Percentiles rank a stretch among this genome's conserved stretches.
These are phyloP conservation scores for Cossypha heuglini DNA, from an alignment of 2,797 vertebrate species.

Conservation along the genomic window DNA sequence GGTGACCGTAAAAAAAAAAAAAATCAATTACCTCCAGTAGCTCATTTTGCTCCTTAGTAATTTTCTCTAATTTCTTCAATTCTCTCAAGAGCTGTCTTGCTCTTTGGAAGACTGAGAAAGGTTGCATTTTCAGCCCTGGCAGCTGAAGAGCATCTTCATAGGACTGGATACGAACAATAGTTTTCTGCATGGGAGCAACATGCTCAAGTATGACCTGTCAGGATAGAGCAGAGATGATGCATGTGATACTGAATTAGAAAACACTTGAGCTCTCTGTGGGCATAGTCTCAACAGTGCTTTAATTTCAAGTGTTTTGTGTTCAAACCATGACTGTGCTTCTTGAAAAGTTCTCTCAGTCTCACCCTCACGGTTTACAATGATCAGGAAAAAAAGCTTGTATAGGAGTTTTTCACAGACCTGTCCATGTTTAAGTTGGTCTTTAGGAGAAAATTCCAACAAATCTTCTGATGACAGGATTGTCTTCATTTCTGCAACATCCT, in stretches of 20 bases:
- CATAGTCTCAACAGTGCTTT: background rate
- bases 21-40: constrained; percentile 79
- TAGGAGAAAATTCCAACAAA: constrained; percentile 78
- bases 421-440: constrained; percentile 83
- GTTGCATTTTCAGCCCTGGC: constrained; percentile 77
- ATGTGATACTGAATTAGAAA: background rate
- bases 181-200: constrained; percentile 84
- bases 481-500: constrained; percentile 82
- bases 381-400: background rate
- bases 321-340: background rate
- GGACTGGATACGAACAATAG: constrained; percentile 81
- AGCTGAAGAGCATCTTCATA: constrained; percentile 81
- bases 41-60: constrained; percentile 79
- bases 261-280: rapidly evolving
- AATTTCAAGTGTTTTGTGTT: background rate
- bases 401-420: constrained; percentile 76
- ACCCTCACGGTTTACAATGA: background rate
- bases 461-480: constrained; percentile 82
- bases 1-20: background rate
- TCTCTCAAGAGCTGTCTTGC: constrained; percentile 80
- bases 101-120: constrained; percentile 81
- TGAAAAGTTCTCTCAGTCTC: background rate
- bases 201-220: constrained; percentile 80
- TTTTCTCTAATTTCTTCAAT: constrained; percentile 84
- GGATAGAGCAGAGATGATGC: background rate